Percentiles rank a stretch among this genome's conserved stretches.
Evolutionary conservation across 2,113 vertebrate genomes (phyloP).

Genomic region (Oncorhynchus clarkii): DNA sequence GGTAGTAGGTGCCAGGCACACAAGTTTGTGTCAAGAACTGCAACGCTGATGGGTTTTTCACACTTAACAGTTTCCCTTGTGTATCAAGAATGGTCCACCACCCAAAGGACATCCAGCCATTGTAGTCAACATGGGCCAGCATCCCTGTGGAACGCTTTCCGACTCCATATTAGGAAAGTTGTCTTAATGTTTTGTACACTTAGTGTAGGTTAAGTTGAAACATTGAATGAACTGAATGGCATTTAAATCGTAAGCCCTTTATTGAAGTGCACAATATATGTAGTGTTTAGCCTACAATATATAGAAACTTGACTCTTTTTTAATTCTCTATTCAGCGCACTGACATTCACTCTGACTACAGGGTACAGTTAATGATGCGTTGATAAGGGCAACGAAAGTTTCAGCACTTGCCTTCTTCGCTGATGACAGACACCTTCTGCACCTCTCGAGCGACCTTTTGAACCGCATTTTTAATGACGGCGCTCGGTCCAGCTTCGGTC

Average conservation of each 20-base stretch:
- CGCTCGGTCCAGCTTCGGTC: slow-evolving; percentile 10
- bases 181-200: too few species aligned
- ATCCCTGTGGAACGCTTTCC: too few species aligned
- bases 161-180: too few species aligned
- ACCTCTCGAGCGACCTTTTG: slow-evolving; percentile 27
- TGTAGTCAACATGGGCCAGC: too few species aligned
- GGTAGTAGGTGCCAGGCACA: too few species aligned
- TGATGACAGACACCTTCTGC: slow-evolving; percentile 35
- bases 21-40: too few species aligned
- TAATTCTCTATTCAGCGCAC: not conserved
- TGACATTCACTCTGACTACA: not conserved
- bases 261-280: not conserved
- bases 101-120: too few species aligned
- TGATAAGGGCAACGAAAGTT: slow-evolving; percentile 10
- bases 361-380: not conserved
- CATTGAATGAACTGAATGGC: too few species aligned
- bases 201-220: too few species aligned
- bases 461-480: slow-evolving; percentile 27
- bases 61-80: too few species aligned
- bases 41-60: too few species aligned
- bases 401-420: slow-evolving; percentile 46
- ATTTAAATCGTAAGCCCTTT: not conserved
- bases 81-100: too few species aligned
- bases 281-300: not conserved
- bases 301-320: not conserved